Evolutionary conservation across 1,140 invertebrate genomes (phyloP).

Genomic region (Brachionus koreanus): DNA sequence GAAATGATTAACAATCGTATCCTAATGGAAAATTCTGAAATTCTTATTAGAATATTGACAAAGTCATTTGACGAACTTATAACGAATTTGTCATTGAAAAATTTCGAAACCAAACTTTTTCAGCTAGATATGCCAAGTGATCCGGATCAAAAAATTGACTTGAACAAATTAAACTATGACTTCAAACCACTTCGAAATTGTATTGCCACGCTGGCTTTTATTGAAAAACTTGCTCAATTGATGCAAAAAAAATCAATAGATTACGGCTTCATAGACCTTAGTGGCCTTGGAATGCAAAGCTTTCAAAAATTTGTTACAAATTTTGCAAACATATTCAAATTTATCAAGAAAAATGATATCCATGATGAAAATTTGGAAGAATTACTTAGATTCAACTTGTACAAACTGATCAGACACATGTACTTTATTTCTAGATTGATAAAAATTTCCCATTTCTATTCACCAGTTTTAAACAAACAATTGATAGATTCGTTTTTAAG

Average conservation of each 20-base stretch:
- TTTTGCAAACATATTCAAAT: not conserved
- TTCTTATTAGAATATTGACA: not conserved
- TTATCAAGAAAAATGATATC: not conserved
- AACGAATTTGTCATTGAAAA: not conserved
- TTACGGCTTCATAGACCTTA: not conserved
- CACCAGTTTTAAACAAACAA: not conserved
- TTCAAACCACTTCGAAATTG: not conserved
- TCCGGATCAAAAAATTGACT: not conserved
- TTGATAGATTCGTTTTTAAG: not conserved
- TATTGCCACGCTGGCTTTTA: not conserved
- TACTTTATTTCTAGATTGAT: not conserved
- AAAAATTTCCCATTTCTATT: constrained; percentile 12
- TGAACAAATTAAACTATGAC: not conserved
- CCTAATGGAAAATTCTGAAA: not conserved
- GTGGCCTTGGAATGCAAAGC: not conserved
- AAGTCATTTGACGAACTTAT: not conserved
- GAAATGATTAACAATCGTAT: not conserved
- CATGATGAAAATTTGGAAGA: not conserved
- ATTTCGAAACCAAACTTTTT: not conserved
- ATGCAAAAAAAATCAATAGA: not conserved
- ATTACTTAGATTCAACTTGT: not conserved
- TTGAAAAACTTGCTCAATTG: not conserved
- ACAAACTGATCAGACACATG: not conserved
- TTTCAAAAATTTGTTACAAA: not conserved
- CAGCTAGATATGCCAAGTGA: not conserved